Evolutionary conservation across 2,888 invertebrate species (phyloP), one percentile per base, ranked within the genome.

Genomic region (Lycophotia porphyrea): DNA sequence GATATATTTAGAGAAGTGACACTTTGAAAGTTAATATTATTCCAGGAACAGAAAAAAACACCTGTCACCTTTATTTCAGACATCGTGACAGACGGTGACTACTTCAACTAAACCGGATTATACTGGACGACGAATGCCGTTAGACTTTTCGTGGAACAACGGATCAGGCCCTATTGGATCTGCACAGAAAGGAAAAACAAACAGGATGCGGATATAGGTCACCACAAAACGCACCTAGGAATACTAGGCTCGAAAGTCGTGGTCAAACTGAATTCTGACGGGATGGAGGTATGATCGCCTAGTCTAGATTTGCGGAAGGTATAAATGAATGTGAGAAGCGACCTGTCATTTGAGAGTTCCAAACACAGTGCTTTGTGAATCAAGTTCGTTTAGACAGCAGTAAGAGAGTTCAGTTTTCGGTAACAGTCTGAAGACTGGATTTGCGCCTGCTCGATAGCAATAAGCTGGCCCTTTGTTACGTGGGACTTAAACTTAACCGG

Each of bases 261-360:
- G 47, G 21, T 49, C 34, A 44, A 80, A 74, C 49, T 47, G 64
- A 58, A 81, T 81, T 76, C 34, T 47, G 52, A 72, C 65, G 27
- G 52, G n/a, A 42, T 18, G n/a, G 24, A 49, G 34, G 31, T n/a
- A 9, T n/a, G 31, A 31, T 36, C 47, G 11, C 7, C 11, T 21
- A 11, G 49, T 63, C 5, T 61, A 7, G 5, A 63, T 70, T n/a
- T 24, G 34, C 15, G 18, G 27, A 60, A 76, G 24, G 39, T 49
- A 34, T 27, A 74, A 7, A 44, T 55, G 52, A 9, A 24, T 31
- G n/a, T 78, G 9, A 27, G 18, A 34, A 47, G 34, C 21, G 39
- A 58, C 42, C n/a, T 34, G 4, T 36, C 21, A 80, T 21, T 49
- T 61, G n/a, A 49, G 4, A 21, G 24, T 60, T 69, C 34, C 1